Base-by-base conservation (phyloP, 2,797 vertebrate species). In the Diglossa cyanea region DNA sequence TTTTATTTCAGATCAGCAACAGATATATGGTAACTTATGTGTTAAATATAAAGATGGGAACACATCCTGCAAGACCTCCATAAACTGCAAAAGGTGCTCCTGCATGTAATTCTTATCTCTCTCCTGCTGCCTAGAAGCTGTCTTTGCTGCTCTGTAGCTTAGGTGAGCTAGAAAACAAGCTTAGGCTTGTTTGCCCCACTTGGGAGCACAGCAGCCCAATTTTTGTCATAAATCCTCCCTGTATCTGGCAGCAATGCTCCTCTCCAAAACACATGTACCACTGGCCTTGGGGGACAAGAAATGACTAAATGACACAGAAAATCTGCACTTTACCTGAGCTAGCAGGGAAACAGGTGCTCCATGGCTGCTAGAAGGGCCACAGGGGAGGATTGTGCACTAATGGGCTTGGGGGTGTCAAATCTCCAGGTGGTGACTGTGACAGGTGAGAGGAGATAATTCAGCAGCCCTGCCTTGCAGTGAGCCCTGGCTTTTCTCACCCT, bases 391-490 rank as follows among this genome's bases (percentile, higher is more conserved):
- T 77, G n/a, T 77, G 83, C 40, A 65, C 68, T 84, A 79, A 91
- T 70, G 55, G 58, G 7, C 54, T 73, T 48, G 35, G 72, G 28
- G 58, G 68, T 55, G 44, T 71, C 60, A 50, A 1, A 26, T 77
- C 87, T 93, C 60, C 33, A 63, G 62, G 45, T 37, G 24, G 25
- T 63, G 81, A 9, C 26, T 28, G 66, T 48, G 87, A 54, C 47
- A 93, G 91, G 78, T 88, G 85, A 93, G 86, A 94, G 74, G 44
- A 90, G 63, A 90, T 80, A 88, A 95, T 75, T 74, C 40, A 39
- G 58, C 70, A 94, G 53, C 54, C 26, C 54, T 77, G 79, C 39
- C 73, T 81, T 6, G 6, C 55, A 37, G 40, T 3, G 42, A 83
- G 40, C 42, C 44, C 61, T 66, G 88, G 42, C 57, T 76, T 54